Evolutionary conservation across 2,797 vertebrate species (phyloP), one percentile per base, ranked within the genome.

Genomic region (Atherinosoma microstoma): DNA sequence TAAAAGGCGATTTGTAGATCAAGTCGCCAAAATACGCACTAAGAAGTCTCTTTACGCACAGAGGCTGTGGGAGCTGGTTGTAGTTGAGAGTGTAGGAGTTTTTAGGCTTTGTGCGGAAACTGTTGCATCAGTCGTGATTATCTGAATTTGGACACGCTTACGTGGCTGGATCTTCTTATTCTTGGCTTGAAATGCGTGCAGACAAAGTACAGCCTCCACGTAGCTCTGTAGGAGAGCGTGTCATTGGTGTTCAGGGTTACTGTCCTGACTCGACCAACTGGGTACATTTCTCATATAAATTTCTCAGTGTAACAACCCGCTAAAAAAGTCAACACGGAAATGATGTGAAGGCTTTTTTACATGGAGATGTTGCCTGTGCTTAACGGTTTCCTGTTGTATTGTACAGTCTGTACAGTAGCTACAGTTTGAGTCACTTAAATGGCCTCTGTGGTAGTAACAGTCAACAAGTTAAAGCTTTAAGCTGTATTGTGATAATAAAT

Each of bases 61-160:
- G 58, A 69, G 20, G 66, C 22, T 30, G 18, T 49, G 64, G 49
- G 22, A 7, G 2, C 11, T 12, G 30, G 45, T 9, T 73, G 13
- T 56, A 15, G 20, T 20, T 32, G 6, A 2, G 16, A 10, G 11
- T 53, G 47, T 27, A 15, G 54, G 49, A 10, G 42, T 69, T 2
- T 32, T 45, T 9, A 27, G 40, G 49, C 24, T 75, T 32, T 72
- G 65, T 62, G 77, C 60, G 82, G 73, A 88, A 88, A 87, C 64
- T 88, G 75, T 91, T 91, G 87, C 91, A 90, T 91, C 88, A 91
- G 76, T 75, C 82, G 4, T n/a, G 64, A 66, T 72, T 45, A 47
- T 82, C 70, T 84, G 85, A 70, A 78, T 63, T 68, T 77, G 79
- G 65, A 42, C 65, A 83, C 87, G 92, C 84, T 64, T 85, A 93